Conservation (phyloP, 2,888 invertebrate species). For the Acleris cristana region DNA sequence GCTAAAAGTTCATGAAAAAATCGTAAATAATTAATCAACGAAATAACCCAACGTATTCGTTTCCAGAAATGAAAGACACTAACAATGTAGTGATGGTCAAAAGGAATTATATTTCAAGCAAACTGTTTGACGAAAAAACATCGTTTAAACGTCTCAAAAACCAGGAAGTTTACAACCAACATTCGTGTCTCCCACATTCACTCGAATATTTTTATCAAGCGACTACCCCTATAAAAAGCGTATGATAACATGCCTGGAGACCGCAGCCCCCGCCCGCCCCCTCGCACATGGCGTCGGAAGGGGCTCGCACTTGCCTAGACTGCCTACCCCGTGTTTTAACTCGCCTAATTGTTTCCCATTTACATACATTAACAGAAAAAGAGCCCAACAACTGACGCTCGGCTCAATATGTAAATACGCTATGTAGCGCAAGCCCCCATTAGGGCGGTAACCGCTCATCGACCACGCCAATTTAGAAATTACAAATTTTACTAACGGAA, state of each 20-base stretch:
- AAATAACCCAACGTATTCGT: too few relatives aligned
- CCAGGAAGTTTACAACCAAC: neutral
- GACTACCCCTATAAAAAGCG: slow-evolving; percentile 31
- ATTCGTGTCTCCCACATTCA: slow-evolving; percentile 22
- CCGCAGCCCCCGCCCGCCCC: slow-evolving; percentile 64
- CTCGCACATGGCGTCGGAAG: slow-evolving; percentile 76
- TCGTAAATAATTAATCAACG: too few relatives aligned
- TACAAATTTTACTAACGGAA: slow-evolving; percentile 69
- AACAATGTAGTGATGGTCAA: too few relatives aligned
- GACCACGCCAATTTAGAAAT: slow-evolving; percentile 61
- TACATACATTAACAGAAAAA: slow-evolving; percentile 82
- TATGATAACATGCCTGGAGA: slow-evolving; percentile 23
- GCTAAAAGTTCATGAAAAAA: too few relatives aligned
- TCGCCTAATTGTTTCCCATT: slow-evolving; percentile 83
- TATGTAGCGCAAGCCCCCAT: slow-evolving; percentile 57
- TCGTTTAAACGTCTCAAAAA: neutral
- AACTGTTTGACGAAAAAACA: neutral
- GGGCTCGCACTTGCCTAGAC: slow-evolving; percentile 78
- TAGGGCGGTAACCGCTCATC: slow-evolving; percentile 57
- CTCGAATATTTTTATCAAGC: slow-evolving; percentile 25
- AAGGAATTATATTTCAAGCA: too few relatives aligned
- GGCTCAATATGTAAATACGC: slow-evolving; percentile 71
- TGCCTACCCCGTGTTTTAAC: slow-evolving; percentile 82
- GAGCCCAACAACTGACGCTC: slow-evolving; percentile 71
- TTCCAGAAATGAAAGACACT: too few relatives aligned